These are phyloP conservation scores for Cynoglossus semilaevis DNA, from an alignment of 2,113 vertebrate genomes.

Conservation along the genomic window DNA sequence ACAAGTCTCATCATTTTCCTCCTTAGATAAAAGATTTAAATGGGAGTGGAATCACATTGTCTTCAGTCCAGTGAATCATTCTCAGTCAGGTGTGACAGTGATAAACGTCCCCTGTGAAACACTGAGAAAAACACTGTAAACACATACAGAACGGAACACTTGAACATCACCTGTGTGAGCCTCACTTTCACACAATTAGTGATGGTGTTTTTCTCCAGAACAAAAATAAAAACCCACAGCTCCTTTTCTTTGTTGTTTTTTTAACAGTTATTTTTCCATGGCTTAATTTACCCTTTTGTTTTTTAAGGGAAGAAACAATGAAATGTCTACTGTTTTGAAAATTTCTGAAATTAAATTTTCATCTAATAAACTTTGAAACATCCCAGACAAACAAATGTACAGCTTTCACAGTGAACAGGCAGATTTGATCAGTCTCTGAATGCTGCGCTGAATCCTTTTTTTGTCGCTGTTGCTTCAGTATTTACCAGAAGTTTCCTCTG, in stretches of 20 bases:
- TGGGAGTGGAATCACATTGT: constrained; percentile 45
- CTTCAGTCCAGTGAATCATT: constrained; percentile 42
- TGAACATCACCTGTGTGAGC: constrained; percentile 24
- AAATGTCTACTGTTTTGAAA: no score
- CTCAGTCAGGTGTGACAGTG: constrained; percentile 33
- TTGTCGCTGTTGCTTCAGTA: neutral
- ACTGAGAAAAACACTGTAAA: constrained; percentile 41
- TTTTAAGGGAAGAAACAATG: no score
- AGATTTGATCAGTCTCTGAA: no score
- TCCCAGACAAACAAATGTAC: no score
- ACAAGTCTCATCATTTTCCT: constrained; percentile 18
- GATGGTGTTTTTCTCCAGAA: constrained; percentile 11
- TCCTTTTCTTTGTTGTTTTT: neutral
- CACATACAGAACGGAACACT: constrained; percentile 32
- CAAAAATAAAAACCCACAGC: neutral
- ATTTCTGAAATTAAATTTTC: no score
- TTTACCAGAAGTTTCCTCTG: neutral
- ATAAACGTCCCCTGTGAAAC: constrained; percentile 39
- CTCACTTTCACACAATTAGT: constrained; percentile 28
- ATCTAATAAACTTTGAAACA: no score
- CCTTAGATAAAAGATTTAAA: constrained; percentile 32
- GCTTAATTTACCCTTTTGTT: neutral
- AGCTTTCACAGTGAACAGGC: no score
- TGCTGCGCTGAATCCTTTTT: neutral
- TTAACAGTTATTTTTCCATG: neutral